A percentile compares a stretch with the other conserved stretches of the same genome.
These are phyloP conservation scores for Taenioides sp. DNA, from an alignment of 2,797 vertebrate genomes.

Conservation along the genomic window DNA sequence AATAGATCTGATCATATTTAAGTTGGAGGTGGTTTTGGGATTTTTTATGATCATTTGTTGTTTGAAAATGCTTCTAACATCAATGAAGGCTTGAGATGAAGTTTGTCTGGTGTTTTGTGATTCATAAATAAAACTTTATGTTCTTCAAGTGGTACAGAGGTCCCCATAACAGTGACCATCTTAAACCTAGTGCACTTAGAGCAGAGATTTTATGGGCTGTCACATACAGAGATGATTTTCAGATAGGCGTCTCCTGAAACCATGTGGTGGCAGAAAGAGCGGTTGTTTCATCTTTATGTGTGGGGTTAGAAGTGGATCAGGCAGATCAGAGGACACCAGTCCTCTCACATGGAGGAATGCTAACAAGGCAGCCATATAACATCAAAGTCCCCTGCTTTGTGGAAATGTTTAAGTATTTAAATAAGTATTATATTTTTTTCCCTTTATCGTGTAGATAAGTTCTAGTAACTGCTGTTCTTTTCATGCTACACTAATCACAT, in stretches of 20 bases:
- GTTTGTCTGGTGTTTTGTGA: not conserved
- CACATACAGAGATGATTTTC: conserved; percentile 42
- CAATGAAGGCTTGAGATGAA: not conserved
- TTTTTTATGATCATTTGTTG: not conserved
- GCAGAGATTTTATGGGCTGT: conserved; percentile 44
- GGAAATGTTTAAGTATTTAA: not conserved
- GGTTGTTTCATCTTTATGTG: conserved; percentile 56
- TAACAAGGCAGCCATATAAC: conserved; percentile 41
- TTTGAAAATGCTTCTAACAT: not conserved
- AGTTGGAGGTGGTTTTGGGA: not conserved
- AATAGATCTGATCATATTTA: not conserved
- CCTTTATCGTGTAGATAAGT: not conserved
- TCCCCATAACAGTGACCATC: conserved; percentile 23
- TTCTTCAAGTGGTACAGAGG: not conserved
- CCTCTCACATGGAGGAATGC: conserved; percentile 45
- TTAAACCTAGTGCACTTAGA: conserved; percentile 28
- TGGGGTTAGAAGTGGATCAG: conserved; percentile 50
- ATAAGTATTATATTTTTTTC: too few relatives aligned
- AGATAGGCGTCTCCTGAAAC: conserved; percentile 25
- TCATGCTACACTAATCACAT: conserved; percentile 13
- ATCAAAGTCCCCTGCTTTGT: conserved; percentile 39
- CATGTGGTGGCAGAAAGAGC: conserved; percentile 47
- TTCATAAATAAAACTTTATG: not conserved
- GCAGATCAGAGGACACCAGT: conserved; percentile 35
- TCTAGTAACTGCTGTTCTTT: conserved; percentile 5